Evolutionary conservation across 1,140 invertebrate genomes (phyloP), one percentile per base, ranked within the genome.

Genomic region (Cecropterus lyciades): DNA sequence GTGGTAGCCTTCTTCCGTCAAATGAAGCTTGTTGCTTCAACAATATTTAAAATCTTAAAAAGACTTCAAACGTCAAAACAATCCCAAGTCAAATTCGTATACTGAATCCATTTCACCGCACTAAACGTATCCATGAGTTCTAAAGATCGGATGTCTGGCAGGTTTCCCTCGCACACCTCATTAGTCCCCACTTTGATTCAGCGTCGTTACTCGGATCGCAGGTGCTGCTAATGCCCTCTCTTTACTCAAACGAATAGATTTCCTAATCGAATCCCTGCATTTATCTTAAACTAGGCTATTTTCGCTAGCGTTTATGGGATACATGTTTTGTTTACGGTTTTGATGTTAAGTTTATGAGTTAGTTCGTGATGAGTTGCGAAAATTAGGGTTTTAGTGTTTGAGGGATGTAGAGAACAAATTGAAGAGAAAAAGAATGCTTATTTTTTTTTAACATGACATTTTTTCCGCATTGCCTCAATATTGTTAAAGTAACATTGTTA

Each of bases 171-270:
- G 55, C 70, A 73, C 83, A 80, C 75, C 79, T 88, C 85, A 86
- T 88, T 88, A 86, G 79, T 14, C 56, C 40, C 68, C 73, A 72
- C 82, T 81, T 84, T 87, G 79, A 82, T 83, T 84, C 79, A 62
- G 16, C 57, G 62, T 30, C 55, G 55, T 43, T 57, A 57, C 40
- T 53, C 56, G 64, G 63, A 43, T 45, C 68, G 64, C 81, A 85
- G 81, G 82, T 85, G 83, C 66, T 69, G 67, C 71, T 85, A 83
- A 85, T 82, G 77, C 70, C 45, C 43, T 65, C 56, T 71, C 69
- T 77, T 79, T 74, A 73, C 70, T 71, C 40, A 67, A 70, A 69
- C 65, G 67, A 75, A 76, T 77, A 72, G 68, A 77, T 73, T 70
- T 49, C 63, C 70, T 77, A 73, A 76, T 74, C 69, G 70, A 70